Evolutionary conservation across 2,888 invertebrate genomes (phyloP).

Genomic region (Cantharis flavilabris): DNA sequence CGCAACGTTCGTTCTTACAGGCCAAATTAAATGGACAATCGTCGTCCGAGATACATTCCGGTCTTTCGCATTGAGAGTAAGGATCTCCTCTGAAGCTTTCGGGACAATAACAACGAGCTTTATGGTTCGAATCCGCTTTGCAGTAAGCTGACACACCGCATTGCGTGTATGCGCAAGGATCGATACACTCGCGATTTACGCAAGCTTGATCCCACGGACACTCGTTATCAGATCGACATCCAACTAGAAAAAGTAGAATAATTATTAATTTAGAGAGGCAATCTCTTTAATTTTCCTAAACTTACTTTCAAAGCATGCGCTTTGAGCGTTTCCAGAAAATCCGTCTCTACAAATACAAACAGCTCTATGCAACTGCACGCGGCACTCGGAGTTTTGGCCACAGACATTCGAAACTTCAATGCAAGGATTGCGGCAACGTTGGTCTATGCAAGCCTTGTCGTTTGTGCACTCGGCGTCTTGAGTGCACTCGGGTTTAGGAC

Average conservation of each 20-base stretch:
- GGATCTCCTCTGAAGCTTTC: slow-evolving; percentile 80
- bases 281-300: not conserved
- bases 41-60: slow-evolving; percentile 75
- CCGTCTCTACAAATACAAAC: slow-evolving; percentile 82
- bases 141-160: slow-evolving; percentile 84
- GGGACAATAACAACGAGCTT: slow-evolving; percentile 78
- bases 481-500: slow-evolving; percentile 74
- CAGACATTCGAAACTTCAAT: slow-evolving; percentile 67
- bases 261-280: not conserved
- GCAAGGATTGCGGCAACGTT: slow-evolving; percentile 77
- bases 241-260: slow-evolving; percentile 64
- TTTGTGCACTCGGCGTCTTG: slow-evolving; percentile 80
- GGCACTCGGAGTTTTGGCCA: slow-evolving; percentile 78
- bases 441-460: slow-evolving; percentile 80
- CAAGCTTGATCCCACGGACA: slow-evolving; percentile 83
- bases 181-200: slow-evolving; percentile 77
- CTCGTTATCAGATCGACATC: slow-evolving; percentile 84
- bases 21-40: slow-evolving; percentile 82
- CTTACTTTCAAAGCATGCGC: slow-evolving; percentile 75
- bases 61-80: slow-evolving; percentile 73
- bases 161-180: slow-evolving; percentile 78
- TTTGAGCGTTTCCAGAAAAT: slow-evolving; percentile 82
- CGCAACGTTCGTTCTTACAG: slow-evolving; percentile 78
- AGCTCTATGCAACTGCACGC: slow-evolving; percentile 78
- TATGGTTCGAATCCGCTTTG: slow-evolving; percentile 74